Conservation (phyloP, 2,797 vertebrate species). For the Choloepus didactylus region DNA sequence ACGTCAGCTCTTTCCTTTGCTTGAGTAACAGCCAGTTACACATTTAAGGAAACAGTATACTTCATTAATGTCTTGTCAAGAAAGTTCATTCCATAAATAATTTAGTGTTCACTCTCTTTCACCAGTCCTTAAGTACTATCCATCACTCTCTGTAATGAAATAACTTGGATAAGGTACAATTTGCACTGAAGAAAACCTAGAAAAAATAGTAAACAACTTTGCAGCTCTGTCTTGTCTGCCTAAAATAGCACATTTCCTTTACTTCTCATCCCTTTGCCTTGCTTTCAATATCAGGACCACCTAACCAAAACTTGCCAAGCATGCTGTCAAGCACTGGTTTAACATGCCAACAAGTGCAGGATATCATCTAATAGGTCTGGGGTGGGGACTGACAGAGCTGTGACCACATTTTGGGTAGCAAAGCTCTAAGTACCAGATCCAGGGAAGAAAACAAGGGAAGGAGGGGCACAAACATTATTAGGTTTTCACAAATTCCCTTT, state of each 20-base stretch:
- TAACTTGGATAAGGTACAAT: neutral
- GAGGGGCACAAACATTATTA: neutral
- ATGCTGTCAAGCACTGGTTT: neutral
- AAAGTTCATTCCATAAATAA: neutral
- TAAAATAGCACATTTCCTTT: neutral
- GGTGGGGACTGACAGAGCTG: neutral
- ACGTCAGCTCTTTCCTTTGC: neutral
- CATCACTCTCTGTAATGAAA: neutral
- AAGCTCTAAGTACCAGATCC: neutral
- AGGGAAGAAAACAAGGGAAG: neutral
- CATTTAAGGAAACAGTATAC: neutral
- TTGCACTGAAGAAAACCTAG: neutral
- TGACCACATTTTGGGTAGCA: neutral
- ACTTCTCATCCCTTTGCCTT: neutral
- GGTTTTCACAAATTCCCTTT: slow-evolving; percentile 14
- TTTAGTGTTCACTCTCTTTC: neutral
- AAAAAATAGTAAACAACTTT: neutral
- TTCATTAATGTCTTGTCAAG: neutral
- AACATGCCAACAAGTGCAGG: neutral
- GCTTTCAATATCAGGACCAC: neutral
- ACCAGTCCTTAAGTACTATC: neutral
- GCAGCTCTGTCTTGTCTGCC: neutral
- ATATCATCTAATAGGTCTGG: neutral
- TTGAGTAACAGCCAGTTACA: neutral
- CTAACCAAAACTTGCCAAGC: neutral